phyloP scores from a whole-genome alignment of 2,888 invertebrate species.

The Globia sparganii region DNA sequence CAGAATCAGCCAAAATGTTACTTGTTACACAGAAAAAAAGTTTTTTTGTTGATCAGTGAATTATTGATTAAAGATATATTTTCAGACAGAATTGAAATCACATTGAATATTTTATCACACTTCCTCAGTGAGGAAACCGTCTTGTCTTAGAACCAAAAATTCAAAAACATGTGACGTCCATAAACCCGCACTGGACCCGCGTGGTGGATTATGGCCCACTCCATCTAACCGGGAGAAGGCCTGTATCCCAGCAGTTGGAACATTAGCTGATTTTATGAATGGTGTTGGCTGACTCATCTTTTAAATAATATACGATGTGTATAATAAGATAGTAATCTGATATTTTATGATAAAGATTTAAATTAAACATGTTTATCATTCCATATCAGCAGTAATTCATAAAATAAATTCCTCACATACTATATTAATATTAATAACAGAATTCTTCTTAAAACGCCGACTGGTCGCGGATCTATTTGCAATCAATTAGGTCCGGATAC shows the following conservation, averaged over 20 bases:
- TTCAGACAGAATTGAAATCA: not conserved
- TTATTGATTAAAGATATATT: not conserved
- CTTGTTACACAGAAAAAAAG: no score
- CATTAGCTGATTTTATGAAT: not conserved
- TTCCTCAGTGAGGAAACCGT: no score
- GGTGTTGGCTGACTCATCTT: not conserved
- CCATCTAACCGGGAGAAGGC: no score
- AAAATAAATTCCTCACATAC: conserved; percentile 15
- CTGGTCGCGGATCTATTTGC: conserved; percentile 6
- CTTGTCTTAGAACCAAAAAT: no score
- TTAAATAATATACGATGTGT: not conserved
- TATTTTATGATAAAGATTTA: not conserved
- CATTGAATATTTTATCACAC: not conserved
- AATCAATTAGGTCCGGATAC: conserved; percentile 17
- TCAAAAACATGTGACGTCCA: no score
- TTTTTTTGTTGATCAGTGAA: no score
- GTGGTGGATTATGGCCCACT: no score
- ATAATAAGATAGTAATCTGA: conserved; percentile 20
- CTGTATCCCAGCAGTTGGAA: no score
- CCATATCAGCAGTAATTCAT: conserved; percentile 7
- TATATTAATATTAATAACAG: not conserved
- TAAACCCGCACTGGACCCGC: no score
- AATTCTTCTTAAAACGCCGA: conserved; percentile 12
- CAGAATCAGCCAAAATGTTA: no score
- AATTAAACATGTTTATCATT: not conserved